Evolutionary conservation across 1,140 invertebrate species (phyloP), one percentile per base, ranked within the genome.

Genomic region (Heliconius melpomene): DNA sequence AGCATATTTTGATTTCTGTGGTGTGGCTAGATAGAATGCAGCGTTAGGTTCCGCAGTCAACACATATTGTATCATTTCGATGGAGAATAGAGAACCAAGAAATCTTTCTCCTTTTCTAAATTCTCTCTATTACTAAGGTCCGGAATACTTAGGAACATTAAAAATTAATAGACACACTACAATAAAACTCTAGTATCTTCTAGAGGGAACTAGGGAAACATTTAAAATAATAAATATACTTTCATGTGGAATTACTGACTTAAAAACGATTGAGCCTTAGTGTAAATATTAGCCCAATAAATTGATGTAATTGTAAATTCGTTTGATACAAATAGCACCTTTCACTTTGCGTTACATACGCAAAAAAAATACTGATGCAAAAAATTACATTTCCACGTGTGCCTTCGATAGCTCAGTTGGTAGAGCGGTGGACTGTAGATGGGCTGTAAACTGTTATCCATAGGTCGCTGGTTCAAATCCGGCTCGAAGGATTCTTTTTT

Each of bases 391-490:
- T 46, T 5, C n/a, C 9, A 40, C 46, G 26, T 72, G 23, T 72
- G 36, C 92, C 91, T 94, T 93, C 91, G 91, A 93, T 94, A 93
- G 92, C 93, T 94, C 92, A 93, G 92, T 93, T 94, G 93, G 92
- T 94, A 94, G 93, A 94, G 92, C 91, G 92, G 91, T 94, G 91
- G 91, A 94, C 90, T 93, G 93, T 94, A 93, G 92, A 74, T 83
- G 89, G 77, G 74, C 9, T 60, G 54, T 23, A 81, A 78, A 80
- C 74, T 84, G 91, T 72, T 26, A 94, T 94, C 90, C 92, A 94
- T 94, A 94, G 92, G 92, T 94, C 92, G 91, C 93, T 94, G 92
- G 92, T 94, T 92, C 91, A 91, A 93, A 92, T 92, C 90, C 91
- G 92, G 88, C 87, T 89, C 88, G 88, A 88, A 89, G 87, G 88